Conservation (phyloP, 2,113 vertebrate genomes). For the Seriola quinqueradiata region DNA sequence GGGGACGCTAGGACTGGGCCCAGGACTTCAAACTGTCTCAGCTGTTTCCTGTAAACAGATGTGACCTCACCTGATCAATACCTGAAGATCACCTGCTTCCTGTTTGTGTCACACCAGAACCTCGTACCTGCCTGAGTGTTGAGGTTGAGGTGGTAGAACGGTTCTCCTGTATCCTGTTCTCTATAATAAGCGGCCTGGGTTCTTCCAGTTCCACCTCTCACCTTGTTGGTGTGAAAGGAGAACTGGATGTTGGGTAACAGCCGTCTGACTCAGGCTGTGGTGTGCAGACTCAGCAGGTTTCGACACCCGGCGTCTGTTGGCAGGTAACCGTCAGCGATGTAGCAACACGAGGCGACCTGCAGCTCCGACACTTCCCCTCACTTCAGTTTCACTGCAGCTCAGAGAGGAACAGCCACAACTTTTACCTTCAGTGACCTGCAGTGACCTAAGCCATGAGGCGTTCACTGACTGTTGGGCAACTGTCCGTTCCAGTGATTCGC, state of each 20-base stretch:
- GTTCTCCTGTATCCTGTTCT: neutral
- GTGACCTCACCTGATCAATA: neutral
- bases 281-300: constrained; percentile 36
- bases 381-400: neutral
- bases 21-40: too few relatives aligned
- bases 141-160: too few relatives aligned
- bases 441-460: neutral
- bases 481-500: neutral
- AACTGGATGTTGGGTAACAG: constrained; percentile 37
- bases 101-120: too few relatives aligned
- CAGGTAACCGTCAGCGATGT: constrained; percentile 41
- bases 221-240: constrained; percentile 48
- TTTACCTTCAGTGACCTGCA: constrained; percentile 23
- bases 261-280: constrained; percentile 30
- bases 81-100: too few relatives aligned
- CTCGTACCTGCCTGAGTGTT: neutral
- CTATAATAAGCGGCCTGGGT: neutral
- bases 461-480: neutral
- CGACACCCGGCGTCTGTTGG: constrained; percentile 10
- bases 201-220: constrained; percentile 19
- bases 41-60: neutral
- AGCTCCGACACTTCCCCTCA: constrained; percentile 13
- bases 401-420: constrained; percentile 15
- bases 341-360: constrained; percentile 30
- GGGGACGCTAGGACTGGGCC: too few relatives aligned